Percentiles rank a stretch among this genome's conserved stretches.
Conservation (phyloP, 2,888 invertebrate species). For the Malthinus seriepunctatus region DNA sequence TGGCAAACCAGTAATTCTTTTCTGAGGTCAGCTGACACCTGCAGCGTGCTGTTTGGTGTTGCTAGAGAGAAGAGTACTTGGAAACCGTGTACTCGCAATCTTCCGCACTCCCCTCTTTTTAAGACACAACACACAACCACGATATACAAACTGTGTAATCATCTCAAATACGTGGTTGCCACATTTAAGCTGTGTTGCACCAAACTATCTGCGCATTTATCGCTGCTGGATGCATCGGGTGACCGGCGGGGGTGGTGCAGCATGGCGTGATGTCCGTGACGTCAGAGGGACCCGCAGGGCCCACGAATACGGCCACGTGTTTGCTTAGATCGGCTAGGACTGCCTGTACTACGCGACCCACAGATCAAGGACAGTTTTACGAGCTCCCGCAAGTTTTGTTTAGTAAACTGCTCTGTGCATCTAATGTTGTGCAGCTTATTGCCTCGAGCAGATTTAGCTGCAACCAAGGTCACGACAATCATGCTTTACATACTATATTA, state of each 20-base stretch:
- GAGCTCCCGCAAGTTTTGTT: constrained; percentile 52
- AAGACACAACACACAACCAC: constrained; percentile 53
- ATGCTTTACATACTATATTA: constrained; percentile 47
- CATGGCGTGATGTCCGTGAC: constrained; percentile 53
- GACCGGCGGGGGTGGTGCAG: constrained; percentile 46
- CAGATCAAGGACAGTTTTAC: constrained; percentile 58
- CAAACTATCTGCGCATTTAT: constrained; percentile 52
- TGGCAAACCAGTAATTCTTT: constrained; percentile 46
- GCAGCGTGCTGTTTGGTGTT: constrained; percentile 49
- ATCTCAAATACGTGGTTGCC: constrained; percentile 51
- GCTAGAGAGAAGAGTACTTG: constrained; percentile 38
- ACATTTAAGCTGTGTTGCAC: constrained; percentile 50
- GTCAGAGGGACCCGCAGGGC: constrained; percentile 43
- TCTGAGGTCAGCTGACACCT: constrained; percentile 53
- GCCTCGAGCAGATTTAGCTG: constrained; percentile 40
- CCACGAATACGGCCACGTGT: constrained; percentile 50
- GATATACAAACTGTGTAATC: constrained; percentile 53
- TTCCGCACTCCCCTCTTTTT: constrained; percentile 38
- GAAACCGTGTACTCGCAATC: constrained; percentile 48
- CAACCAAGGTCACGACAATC: constrained; percentile 53
- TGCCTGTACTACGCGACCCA: constrained; percentile 56
- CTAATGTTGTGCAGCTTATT: constrained; percentile 43
- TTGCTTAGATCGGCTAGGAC: constrained; percentile 43
- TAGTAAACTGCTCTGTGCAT: constrained; percentile 44
- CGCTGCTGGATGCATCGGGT: constrained; percentile 46